Percentiles rank a stretch among this genome's conserved stretches.
These are phyloP conservation scores for Penaeus japonicus DNA, from an alignment of 1,140 invertebrate genomes.

Conservation along the genomic window DNA sequence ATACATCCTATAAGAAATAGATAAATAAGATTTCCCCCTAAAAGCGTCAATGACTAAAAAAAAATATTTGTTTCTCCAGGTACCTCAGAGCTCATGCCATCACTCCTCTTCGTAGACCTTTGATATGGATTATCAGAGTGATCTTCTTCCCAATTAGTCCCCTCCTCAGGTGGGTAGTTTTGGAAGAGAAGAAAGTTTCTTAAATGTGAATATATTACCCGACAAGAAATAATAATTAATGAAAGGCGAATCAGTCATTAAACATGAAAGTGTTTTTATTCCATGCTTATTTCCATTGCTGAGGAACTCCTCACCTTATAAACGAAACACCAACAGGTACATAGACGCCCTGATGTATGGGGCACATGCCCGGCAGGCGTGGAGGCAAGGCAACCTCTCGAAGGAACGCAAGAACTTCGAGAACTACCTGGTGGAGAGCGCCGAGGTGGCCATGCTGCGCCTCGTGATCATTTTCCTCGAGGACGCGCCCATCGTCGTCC, in stretches of 20 bases:
- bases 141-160: conserved; percentile 57
- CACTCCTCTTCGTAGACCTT: conserved; percentile 23
- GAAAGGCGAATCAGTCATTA: no score
- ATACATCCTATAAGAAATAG: no score
- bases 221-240: no score
- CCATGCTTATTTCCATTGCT: no score
- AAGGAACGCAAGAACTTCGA: conserved; percentile 34
- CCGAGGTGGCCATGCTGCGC: conserved; percentile 38
- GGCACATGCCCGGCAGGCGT: neutral
- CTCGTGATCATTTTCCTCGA: conserved; percentile 48
- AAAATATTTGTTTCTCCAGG: neutral
- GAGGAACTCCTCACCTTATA: no score
- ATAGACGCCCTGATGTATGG: conserved; percentile 42
- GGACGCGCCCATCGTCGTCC: conserved; percentile 43
- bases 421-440: conserved; percentile 45
- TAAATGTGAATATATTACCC: no score
- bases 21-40: no score
- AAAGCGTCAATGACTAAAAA: no score
- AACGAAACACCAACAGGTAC: conserved; percentile 9
- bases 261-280: no score
- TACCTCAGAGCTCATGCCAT: conserved; percentile 40
- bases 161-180: conserved; percentile 38
- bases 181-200: neutral
- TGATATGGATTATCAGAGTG: conserved; percentile 50
- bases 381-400: conserved; percentile 18